phyloP scores from a whole-genome alignment of 2,888 invertebrate genomes.

The Teleiodes luculella region DNA sequence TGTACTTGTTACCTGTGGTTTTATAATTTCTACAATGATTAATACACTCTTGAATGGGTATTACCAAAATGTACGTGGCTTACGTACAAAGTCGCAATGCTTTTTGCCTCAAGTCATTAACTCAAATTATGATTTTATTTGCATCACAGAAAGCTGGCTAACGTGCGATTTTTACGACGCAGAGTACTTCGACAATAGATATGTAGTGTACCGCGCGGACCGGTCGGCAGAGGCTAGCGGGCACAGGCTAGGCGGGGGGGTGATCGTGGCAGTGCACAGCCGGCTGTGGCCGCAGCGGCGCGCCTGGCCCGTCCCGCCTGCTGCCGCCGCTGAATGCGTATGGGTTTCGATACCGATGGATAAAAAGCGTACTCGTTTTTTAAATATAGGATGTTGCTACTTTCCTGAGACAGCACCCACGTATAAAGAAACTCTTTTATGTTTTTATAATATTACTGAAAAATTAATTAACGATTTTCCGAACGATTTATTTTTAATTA shows the following conservation, averaged over 20 bases:
- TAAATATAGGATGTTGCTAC: too few relatives aligned
- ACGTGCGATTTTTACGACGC: neutral
- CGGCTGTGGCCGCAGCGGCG: neutral
- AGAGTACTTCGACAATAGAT: neutral
- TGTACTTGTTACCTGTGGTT: neutral
- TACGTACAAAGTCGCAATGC: too few relatives aligned
- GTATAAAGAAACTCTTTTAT: neutral
- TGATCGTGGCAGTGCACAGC: neutral
- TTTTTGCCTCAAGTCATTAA: neutral
- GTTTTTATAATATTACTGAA: neutral
- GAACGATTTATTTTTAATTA: neutral
- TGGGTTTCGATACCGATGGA: slow-evolving; percentile 1
- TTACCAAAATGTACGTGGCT: too few relatives aligned
- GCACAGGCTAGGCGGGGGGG: neutral
- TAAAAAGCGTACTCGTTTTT: too few relatives aligned
- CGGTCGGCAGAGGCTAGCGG: neutral
- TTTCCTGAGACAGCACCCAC: neutral
- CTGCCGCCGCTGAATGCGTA: neutral
- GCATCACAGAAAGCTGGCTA: neutral
- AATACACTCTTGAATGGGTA: neutral
- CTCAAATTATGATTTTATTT: neutral
- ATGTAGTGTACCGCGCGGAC: neutral
- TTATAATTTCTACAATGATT: neutral
- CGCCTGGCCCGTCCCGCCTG: neutral
- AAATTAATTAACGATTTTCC: neutral